Conservation (phyloP, 2,113 vertebrate species). For the Xenopus laevis region DNA sequence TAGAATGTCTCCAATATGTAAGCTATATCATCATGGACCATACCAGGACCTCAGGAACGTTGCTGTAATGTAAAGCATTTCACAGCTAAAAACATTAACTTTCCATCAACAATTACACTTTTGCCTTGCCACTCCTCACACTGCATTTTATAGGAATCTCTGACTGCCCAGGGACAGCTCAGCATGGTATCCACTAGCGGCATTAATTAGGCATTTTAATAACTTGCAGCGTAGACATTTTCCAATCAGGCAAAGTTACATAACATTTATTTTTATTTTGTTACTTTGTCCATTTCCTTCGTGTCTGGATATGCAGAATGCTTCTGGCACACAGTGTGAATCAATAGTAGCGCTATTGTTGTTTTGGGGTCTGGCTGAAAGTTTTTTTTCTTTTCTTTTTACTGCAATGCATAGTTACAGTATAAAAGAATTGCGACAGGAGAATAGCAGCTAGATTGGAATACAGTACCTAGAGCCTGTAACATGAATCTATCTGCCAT, state of each 20-base stretch:
- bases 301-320: too few species aligned
- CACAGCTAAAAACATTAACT: neutral
- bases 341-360: too few species aligned
- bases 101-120: constrained; percentile 5
- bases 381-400: neutral
- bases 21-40: neutral
- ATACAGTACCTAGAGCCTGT: too few species aligned
- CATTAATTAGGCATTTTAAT: neutral
- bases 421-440: too few species aligned
- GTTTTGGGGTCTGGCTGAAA: too few species aligned
- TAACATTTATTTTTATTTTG: neutral
- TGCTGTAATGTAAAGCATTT: constrained; percentile 4
- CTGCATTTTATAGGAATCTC: neutral
- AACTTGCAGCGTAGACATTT: neutral
- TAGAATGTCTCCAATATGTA: neutral
- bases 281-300: neutral
- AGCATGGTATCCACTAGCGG: too few species aligned
- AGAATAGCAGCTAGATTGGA: too few species aligned
- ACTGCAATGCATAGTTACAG: neutral
- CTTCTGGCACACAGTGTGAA: too few species aligned
- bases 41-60: neutral
- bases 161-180: neutral
- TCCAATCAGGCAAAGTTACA: neutral
- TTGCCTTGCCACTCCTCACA: neutral
- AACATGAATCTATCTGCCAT: too few species aligned